A percentile compares a stretch with the other conserved stretches of the same genome.
These are phyloP conservation scores for Nemurella pictetii DNA, from an alignment of 2,888 invertebrate genomes.

Conservation along the genomic window DNA sequence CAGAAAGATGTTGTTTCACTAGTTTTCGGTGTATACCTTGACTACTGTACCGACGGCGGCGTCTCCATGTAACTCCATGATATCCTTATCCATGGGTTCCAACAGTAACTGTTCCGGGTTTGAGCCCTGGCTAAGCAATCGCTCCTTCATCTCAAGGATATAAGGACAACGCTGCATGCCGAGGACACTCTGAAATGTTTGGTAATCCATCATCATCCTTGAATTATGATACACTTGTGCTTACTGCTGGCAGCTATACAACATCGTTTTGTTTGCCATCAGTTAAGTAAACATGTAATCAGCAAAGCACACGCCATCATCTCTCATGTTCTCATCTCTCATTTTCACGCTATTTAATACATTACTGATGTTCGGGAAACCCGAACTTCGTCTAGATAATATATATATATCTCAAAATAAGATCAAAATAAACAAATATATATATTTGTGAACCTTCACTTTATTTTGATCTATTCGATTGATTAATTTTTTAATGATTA, in stretches of 20 bases:
- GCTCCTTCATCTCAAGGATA: slow-evolving; percentile 93
- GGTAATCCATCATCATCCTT: not conserved
- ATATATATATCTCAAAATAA: too few relatives aligned
- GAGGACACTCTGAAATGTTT: slow-evolving; percentile 47
- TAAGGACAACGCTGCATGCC: slow-evolving; percentile 88
- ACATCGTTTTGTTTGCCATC: slow-evolving; percentile 21
- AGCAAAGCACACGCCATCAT: not conserved
- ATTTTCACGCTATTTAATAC: too few relatives aligned
- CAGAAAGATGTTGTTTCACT: not conserved
- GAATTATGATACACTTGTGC: not conserved
- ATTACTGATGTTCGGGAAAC: too few relatives aligned
- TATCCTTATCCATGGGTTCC: slow-evolving; percentile 59
- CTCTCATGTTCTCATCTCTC: too few relatives aligned
- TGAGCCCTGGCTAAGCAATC: slow-evolving; percentile 72
- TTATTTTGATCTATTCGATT: too few relatives aligned
- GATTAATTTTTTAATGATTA: too few relatives aligned
- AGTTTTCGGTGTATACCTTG: slow-evolving; percentile 58
- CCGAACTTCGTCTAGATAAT: too few relatives aligned
- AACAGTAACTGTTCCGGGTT: slow-evolving; percentile 60
- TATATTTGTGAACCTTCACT: too few relatives aligned
- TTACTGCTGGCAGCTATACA: slow-evolving; percentile 32
- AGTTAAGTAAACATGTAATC: not conserved
- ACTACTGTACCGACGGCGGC: slow-evolving; percentile 80
- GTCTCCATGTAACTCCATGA: slow-evolving; percentile 52
- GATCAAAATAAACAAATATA: too few relatives aligned